Evolutionary conservation across 1,140 invertebrate genomes (phyloP), one percentile per base, ranked within the genome.

Genomic region (Parasteatoda tepidariorum): DNA sequence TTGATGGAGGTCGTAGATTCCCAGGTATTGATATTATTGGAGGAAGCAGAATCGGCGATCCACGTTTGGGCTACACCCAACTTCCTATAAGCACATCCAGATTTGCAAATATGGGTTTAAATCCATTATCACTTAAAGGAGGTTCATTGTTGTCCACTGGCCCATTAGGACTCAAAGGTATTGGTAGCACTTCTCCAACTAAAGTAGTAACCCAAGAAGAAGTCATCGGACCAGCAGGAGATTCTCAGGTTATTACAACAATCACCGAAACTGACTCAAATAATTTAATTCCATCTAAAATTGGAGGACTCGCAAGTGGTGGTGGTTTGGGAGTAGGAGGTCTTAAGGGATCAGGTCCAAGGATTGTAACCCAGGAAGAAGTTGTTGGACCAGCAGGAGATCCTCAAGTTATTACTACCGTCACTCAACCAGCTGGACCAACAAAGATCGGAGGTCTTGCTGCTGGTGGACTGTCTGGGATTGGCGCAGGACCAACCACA

Each of bases 11-110:
- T 15, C 33, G 24, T 4, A 48, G 55, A 41, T 82, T 70, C 22
- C 30, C 57, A 28, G 78, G 78, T 15, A 70, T 82, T 71, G 78
- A 82, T 22, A 82, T 71, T 15, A 62, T 82, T 22, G 78, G 78
- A 30, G 78, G 78, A 59, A 61, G 55, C 67, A 18, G 78, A 70
- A 61, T 61, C 31, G 78, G 61, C 33, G 74, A 78, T 78, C 74
- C 74, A 13, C 61, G 74, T 30, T 78, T 54, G 11, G 41, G 41
- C 15, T 78, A 78, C 34, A 18, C 38, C 33, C 61, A 22, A 55
- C 28, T 78, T 9, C 66, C 78, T 22, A 41, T 41, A 15, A 82
- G 34, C n/a, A 30, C 66, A 13, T n/a, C 24, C 6, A n/a, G 78
- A 41, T 82, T 82, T 31, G 30, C 78, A 3, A 61, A 18, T 4